Base-by-base conservation (phyloP, 2,113 vertebrate genomes). In the Glaucomys volans region DNA sequence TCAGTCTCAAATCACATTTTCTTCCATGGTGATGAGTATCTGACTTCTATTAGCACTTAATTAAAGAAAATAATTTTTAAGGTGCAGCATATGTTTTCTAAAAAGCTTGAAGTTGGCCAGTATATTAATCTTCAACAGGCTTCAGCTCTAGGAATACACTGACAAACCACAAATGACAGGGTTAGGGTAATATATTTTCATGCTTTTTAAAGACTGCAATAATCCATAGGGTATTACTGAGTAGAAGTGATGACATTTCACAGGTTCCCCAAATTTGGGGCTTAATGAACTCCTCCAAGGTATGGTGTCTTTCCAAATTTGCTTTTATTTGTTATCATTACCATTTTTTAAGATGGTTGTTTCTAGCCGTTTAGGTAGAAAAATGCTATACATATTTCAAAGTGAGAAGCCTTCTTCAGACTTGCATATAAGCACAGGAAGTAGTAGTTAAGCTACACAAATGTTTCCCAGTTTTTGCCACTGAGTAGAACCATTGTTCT, bases 41-140 rank as follows among this genome's bases (percentile, higher is more conserved):
- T 4, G 85, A 71, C 72, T 47, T 64, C 28, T 94, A 50, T 81
- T 82, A 87, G 47, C 30, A 22, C 28, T 92, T 96, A 82, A 2
- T 81, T 87, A 76, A 94, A 95, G 37, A 85, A 91, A 20, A 16
- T 85, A 50, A 81, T 86, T 96, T 96, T 91, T 67, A 96, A 94
- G 44, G 0, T 86, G 52, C 22, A 79, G 86, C 82, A 98, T 92
- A 82, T 82, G 32, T 1, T 47, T 95, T 30, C 59, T 62, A 26
- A 87, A 87, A 95, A 93, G 86, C 13, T 44, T 89, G 17, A 83
- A 96, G 35, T 35, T 50, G 32, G 28, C 81, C 71, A 40, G 14
- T 91, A 26, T 22, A 50, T 90, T 97, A 90, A 76, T 93, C 96
- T 90, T 94, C 93, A 98, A 94, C 30, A 87, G 67, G n/a, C 28